Conservation (phyloP, 2,888 invertebrate species). For the Sphaeridia pumilis region DNA sequence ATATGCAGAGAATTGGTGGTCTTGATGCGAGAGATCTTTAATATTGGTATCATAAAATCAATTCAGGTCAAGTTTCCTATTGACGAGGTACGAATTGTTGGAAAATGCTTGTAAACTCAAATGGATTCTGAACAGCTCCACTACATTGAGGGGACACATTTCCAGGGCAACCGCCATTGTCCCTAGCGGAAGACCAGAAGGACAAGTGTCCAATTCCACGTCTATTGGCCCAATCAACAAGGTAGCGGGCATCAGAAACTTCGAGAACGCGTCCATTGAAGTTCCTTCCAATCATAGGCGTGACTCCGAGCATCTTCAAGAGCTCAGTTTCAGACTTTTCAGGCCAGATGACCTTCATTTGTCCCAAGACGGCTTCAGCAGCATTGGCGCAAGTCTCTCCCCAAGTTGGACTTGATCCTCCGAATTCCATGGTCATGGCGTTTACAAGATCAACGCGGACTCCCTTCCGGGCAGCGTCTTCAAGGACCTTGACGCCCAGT, state of each 20-base stretch:
- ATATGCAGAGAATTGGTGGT: no score
- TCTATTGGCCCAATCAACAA: constrained; percentile 28
- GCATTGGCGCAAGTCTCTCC: constrained; percentile 20
- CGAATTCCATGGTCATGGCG: constrained; percentile 26
- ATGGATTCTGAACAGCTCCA: constrained; percentile 20
- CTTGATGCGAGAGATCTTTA: no score
- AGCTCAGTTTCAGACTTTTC: constrained; percentile 19
- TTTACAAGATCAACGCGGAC: constrained; percentile 25
- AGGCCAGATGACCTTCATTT: constrained; percentile 22
- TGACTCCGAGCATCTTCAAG: constrained; percentile 28
- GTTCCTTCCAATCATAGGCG: constrained; percentile 29
- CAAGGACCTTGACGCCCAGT: constrained; percentile 16
- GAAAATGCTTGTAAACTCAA: constrained; percentile 30
- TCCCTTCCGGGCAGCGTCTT: constrained; percentile 14
- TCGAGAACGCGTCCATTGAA: constrained; percentile 12
- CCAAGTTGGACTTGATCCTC: constrained; percentile 15
- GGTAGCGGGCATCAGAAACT: constrained; percentile 10
- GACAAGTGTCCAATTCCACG: constrained; percentile 27
- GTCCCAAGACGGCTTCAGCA: constrained; percentile 13
- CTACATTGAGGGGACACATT: constrained; percentile 25
- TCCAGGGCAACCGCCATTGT: constrained; percentile 26
- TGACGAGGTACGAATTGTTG: no score
- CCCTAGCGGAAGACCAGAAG: constrained; percentile 30
- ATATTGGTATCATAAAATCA: no score
- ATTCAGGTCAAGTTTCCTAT: background rate